These are phyloP conservation scores for Clostera curtula DNA, from an alignment of 2,888 invertebrate genomes.

Conservation along the genomic window DNA sequence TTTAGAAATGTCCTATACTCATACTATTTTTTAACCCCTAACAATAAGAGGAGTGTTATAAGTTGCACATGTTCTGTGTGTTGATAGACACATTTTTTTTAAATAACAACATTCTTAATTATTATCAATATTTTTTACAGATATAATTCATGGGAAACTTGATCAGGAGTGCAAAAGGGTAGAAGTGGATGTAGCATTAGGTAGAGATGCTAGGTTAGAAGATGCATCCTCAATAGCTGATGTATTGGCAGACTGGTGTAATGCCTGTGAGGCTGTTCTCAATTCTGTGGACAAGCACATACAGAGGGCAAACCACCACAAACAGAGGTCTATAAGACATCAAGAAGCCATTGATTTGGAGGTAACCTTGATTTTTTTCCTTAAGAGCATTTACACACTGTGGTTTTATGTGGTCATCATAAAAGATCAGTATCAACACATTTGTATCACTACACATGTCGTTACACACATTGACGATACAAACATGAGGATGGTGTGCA, in stretches of 20 bases:
- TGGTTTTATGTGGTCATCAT: too few species aligned
- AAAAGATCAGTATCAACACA: conserved; percentile 4
- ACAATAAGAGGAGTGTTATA: too few species aligned
- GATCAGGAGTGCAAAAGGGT: conserved; percentile 95
- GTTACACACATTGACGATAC: too few species aligned
- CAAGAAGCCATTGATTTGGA: conserved; percentile 90
- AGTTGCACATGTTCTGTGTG: too few species aligned
- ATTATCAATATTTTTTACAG: too few species aligned
- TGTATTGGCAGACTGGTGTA: conserved; percentile 91
- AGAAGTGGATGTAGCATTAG: conserved; percentile 95
- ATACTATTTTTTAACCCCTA: too few species aligned
- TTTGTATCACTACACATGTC: neutral
- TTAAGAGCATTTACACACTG: too few species aligned
- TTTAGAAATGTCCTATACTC: too few species aligned
- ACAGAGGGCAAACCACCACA: conserved; percentile 88
- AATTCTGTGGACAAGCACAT: conserved; percentile 93
- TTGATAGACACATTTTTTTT: too few species aligned
- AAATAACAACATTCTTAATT: too few species aligned
- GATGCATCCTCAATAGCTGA: conserved; percentile 88
- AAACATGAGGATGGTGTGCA: too few species aligned
- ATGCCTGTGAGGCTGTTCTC: conserved; percentile 89
- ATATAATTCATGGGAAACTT: conserved; percentile 95
- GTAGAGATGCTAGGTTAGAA: conserved; percentile 91
- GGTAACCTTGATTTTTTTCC: too few species aligned
- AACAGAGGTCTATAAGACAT: conserved; percentile 85